Percentiles rank a stretch among this genome's conserved stretches.
phyloP scores from a whole-genome alignment of 2,113 vertebrate species.

The Climacteris rufus region DNA sequence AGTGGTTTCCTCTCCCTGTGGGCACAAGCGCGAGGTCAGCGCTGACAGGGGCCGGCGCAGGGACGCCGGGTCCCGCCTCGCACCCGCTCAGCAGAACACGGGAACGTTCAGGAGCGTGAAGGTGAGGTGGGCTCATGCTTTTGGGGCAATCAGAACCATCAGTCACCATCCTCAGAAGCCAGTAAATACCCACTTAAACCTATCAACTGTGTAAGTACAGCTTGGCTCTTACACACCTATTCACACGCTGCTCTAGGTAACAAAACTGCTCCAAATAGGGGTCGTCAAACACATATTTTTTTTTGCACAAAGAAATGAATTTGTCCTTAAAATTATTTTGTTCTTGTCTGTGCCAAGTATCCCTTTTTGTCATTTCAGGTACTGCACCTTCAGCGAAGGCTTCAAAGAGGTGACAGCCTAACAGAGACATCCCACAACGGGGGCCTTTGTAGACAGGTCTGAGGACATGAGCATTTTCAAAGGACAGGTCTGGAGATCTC shows the following conservation, averaged over 20 bases:
- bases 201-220: rapidly evolving
- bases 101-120: rapidly evolving
- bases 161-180: neutral
- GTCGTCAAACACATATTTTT: neutral
- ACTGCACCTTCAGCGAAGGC: neutral
- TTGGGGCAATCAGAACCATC: neutral
- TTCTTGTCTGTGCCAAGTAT: neutral
- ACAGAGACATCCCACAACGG: rapidly evolving
- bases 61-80: rapidly evolving
- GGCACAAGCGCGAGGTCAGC: neutral
- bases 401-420: neutral
- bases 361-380: neutral
- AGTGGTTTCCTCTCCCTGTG: neutral
- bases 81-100: neutral
- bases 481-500: neutral
- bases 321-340: neutral
- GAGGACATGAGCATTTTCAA: neutral
- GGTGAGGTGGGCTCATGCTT: neutral
- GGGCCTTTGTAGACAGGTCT: neutral
- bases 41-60: rapidly evolving
- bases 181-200: neutral
- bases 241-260: neutral
- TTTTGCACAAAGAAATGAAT: neutral
- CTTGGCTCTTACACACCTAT: neutral
- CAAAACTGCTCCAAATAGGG: neutral